Evolutionary conservation across 2,797 vertebrate species (phyloP), one percentile per base, ranked within the genome.

Genomic region (Megalops cyprinoides): DNA sequence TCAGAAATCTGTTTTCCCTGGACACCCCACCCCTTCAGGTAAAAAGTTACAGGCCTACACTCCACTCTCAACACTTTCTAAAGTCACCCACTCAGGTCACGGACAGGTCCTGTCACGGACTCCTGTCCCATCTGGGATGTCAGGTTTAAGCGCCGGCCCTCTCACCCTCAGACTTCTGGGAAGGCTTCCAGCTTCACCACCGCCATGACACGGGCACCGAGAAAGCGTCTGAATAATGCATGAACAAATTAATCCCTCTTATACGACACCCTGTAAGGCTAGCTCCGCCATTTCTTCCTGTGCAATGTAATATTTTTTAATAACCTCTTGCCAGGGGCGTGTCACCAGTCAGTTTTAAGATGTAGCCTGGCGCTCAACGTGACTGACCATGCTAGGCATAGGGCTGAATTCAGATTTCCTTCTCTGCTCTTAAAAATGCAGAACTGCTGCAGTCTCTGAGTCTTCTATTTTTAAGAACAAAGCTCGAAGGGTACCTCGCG

Each of bases 391-490:
- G 15, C 44, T 15, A 15, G 10, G 28, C 25, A 25, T 67, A 37
- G 31, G 1, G 4, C 8, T 60, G 9, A 58, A 58, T 25, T 8
- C n/a, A n/a, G 55, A n/a, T 23, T 71, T 44, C 20, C 65, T 39
- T 44, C 8, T 71, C 37, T 7, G n/a, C 67, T 71, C 0, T 18
- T n/a, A 71, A 1, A 44, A 71, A 39, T 44, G 67, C 67, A 71
- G 34, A 60, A 34, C n/a, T n/a, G 15, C 28, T 15, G 60, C 25
- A 5, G 4, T 42, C 67, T n/a, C 37, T 1, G 31, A 39, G 37
- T 31, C 42, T 83, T 69, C 78, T 42, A 65, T 77, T 69, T 83
- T 48, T 73, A 23, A 78, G 79, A 86, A 84, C 84, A 81, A 76
- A 76, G 51, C 20, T 79, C 80, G 79, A 39, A 78, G 79, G 74